Conservation (phyloP, 2,113 vertebrate species). For the Desmodus rotundus region DNA sequence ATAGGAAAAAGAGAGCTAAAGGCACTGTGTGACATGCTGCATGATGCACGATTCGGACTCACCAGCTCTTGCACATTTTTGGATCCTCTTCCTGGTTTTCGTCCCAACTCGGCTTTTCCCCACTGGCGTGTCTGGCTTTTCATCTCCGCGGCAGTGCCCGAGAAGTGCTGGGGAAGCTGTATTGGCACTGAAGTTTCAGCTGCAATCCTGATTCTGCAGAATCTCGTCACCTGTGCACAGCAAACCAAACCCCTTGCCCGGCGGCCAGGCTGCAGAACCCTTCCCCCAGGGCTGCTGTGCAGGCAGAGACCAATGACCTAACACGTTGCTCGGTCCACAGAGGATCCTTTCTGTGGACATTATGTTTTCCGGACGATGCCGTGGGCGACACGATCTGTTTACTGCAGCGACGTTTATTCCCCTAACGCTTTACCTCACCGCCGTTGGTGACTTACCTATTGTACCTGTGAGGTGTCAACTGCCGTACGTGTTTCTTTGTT, state of each 20-base stretch:
- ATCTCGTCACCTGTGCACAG: accelerated
- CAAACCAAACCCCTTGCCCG: accelerated
- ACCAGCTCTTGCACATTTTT: too few species aligned
- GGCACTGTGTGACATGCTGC: too few species aligned
- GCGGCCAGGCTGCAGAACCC: accelerated
- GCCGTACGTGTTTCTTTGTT: accelerated
- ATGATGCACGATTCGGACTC: too few species aligned
- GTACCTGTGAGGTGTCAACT: accelerated
- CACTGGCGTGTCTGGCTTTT: too few species aligned
- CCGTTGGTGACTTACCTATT: accelerated
- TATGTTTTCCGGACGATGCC: accelerated
- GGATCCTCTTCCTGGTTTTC: not conserved
- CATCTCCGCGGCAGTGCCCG: accelerated
- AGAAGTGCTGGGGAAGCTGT: accelerated
- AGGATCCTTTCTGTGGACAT: not conserved
- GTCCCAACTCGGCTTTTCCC: accelerated
- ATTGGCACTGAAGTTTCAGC: accelerated
- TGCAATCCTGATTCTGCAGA: too few species aligned
- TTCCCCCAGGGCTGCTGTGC: too few species aligned
- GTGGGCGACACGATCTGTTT: accelerated
- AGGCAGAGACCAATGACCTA: accelerated
- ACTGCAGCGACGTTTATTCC: too few species aligned
- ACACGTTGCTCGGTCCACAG: accelerated
- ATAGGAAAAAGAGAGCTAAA: not conserved
- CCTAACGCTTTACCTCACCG: accelerated